phyloP scores from a whole-genome alignment of 1,140 invertebrate species.

The Eupristina koningsbergeri region DNA sequence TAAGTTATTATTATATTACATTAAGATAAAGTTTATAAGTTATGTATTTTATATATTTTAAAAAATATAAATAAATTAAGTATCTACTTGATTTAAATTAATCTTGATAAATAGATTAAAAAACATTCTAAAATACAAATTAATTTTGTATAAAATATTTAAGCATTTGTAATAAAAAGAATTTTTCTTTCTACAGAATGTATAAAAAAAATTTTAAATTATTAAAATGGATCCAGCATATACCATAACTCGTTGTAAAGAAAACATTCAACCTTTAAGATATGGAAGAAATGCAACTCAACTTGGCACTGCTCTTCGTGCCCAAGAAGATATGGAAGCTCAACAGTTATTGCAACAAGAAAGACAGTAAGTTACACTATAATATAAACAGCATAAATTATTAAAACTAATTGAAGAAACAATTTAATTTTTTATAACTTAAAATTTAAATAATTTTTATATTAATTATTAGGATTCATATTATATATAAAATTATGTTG shows the following conservation, averaged over 20 bases:
- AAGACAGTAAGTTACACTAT: constrained; percentile 71
- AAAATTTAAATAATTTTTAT: no score
- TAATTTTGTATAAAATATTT: not conserved
- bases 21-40: no score
- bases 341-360: constrained; percentile 75
- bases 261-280: constrained; percentile 92
- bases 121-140: no score
- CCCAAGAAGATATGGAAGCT: constrained; percentile 78
- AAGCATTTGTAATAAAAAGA: not conserved
- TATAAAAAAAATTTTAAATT: constrained; percentile 56
- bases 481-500: no score
- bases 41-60: no score
- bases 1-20: no score
- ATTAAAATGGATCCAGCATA: constrained; percentile 69
- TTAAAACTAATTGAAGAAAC: not conserved
- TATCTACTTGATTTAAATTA: no score
- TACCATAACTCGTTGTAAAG: constrained; percentile 81
- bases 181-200: constrained; percentile 51
- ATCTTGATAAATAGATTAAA: no score
- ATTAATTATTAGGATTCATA: no score
- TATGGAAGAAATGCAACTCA: constrained; percentile 85
- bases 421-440: not conserved
- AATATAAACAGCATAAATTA: not conserved
- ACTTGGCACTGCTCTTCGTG: constrained; percentile 82
- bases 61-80: no score